phyloP scores from a whole-genome alignment of 2,797 vertebrate species.

The Hapalemur alaotrensis region DNA sequence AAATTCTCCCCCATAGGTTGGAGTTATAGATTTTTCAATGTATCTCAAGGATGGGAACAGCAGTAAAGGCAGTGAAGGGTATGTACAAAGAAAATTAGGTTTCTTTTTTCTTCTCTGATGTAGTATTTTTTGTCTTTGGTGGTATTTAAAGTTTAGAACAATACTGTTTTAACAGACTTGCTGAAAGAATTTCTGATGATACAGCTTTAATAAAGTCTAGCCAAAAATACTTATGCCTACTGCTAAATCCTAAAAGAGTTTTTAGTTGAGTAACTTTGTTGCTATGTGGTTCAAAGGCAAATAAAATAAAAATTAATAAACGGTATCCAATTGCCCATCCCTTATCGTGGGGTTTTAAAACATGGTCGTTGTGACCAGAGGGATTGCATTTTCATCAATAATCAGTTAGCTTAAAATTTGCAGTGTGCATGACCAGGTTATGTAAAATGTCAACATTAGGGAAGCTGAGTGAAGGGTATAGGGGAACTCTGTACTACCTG shows the following conservation, averaged over 20 bases:
- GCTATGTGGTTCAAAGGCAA: background rate
- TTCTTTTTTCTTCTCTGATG: background rate
- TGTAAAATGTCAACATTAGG: background rate
- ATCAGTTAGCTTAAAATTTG: background rate
- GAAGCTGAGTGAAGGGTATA: background rate
- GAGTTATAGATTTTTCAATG: slow-evolving; percentile 99
- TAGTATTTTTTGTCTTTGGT: background rate
- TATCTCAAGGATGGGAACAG: slow-evolving; percentile 98
- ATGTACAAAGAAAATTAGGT: slow-evolving; percentile 68
- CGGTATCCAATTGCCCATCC: background rate
- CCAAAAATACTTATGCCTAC: background rate
- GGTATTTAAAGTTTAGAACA: slow-evolving; percentile 1
- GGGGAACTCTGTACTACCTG: background rate
- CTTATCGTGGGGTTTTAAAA: background rate
- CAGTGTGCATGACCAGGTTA: background rate
- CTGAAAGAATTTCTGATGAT: background rate
- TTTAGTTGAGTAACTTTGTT: slow-evolving; percentile 19
- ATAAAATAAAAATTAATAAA: slow-evolving; percentile 10
- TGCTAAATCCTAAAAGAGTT: background rate
- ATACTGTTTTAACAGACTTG: background rate
- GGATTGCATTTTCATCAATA: background rate
- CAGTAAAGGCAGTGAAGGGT: slow-evolving; percentile 97
- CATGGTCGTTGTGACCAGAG: background rate
- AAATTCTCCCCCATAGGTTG: slow-evolving; percentile 88
- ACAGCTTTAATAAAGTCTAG: background rate